phyloP scores from a whole-genome alignment of 2,888 invertebrate species.

The Exocentrus adspersus region DNA sequence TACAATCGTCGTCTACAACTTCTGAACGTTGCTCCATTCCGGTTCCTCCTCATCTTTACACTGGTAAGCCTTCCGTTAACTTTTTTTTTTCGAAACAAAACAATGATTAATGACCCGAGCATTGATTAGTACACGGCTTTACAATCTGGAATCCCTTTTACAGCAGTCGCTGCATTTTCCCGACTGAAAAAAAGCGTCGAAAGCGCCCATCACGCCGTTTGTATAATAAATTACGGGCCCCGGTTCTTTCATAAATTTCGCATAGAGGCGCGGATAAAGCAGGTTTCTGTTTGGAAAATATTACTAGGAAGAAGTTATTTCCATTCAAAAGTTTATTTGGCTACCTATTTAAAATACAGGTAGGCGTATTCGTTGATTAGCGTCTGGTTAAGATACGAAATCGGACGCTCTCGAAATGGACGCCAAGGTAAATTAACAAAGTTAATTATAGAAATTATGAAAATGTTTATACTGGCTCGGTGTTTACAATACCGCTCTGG shows the following conservation, averaged over 20 bases:
- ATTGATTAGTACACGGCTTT: constrained; percentile 10
- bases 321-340: too few species aligned
- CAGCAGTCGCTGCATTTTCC: background rate
- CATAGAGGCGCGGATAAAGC: too few species aligned
- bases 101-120: constrained; percentile 1
- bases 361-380: too few species aligned
- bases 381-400: too few species aligned
- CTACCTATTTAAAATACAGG: too few species aligned
- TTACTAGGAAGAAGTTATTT: too few species aligned
- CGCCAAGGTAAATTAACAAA: background rate
- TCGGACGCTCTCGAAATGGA: too few species aligned
- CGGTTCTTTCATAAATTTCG: background rate
- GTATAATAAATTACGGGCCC: constrained; percentile 9
- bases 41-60: too few species aligned
- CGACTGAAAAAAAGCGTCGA: background rate
- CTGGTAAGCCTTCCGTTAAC: background rate
- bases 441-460: background rate
- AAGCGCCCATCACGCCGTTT: background rate
- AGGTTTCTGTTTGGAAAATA: too few species aligned
- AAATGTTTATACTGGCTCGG: background rate
- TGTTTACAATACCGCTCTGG: background rate
- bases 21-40: too few species aligned
- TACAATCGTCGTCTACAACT: too few species aligned
- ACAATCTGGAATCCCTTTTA: constrained; percentile 9
- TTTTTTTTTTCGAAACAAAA: constrained; percentile 5